Conservation (phyloP, 92 coral and sea anemone genomes). For the Scolanthus callimorphus region DNA sequence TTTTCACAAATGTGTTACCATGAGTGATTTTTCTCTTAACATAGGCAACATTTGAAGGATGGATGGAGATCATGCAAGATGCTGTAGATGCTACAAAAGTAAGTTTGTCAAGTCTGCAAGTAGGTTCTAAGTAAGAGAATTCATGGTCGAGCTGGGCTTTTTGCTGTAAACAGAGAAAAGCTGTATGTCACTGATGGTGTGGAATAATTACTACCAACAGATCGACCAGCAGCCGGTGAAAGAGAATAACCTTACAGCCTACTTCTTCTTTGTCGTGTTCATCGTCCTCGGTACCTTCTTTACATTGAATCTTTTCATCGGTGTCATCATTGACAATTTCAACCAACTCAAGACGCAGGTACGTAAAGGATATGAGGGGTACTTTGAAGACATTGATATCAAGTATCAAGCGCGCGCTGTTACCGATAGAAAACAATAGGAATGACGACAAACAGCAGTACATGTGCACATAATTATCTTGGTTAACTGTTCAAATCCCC, state of each 20-base stretch:
- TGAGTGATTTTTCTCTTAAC: background rate
- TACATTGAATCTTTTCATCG: slow-evolving; percentile 83
- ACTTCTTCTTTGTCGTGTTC: slow-evolving; percentile 83
- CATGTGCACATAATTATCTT: too few species aligned
- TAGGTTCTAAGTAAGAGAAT: too few species aligned
- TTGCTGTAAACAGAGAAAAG: too few species aligned
- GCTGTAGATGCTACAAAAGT: slow-evolving; percentile 92
- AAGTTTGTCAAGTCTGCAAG: too few species aligned
- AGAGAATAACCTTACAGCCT: slow-evolving; percentile 84
- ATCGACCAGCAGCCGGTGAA: slow-evolving; percentile 77
- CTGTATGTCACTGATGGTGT: background rate
- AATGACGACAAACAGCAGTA: too few species aligned
- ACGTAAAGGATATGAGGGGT: too few species aligned
- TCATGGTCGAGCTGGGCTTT: too few species aligned
- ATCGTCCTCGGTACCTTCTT: slow-evolving; percentile 94
- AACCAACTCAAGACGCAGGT: slow-evolving; percentile 90
- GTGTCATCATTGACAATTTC: slow-evolving; percentile 96
- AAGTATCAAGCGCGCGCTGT: too few species aligned
- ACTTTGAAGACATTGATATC: too few species aligned
- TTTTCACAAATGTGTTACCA: too few species aligned
- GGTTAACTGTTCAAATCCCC: too few species aligned
- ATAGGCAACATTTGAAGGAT: slow-evolving; percentile 97
- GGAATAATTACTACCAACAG: slow-evolving; percentile 4
- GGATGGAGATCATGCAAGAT: slow-evolving; percentile 98
- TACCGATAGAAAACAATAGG: too few species aligned